Conservation (phyloP, 1,140 invertebrate species). For the Brachionus asplanchnoidis region DNA sequence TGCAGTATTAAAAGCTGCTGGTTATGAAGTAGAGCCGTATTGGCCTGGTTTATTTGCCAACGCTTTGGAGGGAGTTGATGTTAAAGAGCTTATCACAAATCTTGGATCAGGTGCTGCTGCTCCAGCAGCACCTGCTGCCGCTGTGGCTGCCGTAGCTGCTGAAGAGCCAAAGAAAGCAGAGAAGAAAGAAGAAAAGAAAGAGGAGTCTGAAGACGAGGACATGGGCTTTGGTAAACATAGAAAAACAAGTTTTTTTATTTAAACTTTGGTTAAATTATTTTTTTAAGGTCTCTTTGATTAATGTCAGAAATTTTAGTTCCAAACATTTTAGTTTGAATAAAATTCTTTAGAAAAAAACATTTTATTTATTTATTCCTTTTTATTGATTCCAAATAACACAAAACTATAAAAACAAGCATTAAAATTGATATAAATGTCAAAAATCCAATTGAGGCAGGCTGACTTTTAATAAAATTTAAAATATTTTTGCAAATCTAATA, state of each 20-base stretch:
- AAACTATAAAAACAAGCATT: neutral
- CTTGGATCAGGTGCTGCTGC: constrained; percentile 84
- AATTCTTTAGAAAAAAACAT: neutral
- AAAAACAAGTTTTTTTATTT: neutral
- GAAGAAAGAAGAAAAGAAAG: constrained; percentile 72
- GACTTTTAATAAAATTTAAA: neutral
- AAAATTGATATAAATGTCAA: neutral
- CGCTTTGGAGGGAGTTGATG: constrained; percentile 85
- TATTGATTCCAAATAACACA: neutral
- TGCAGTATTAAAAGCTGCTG: constrained; percentile 91
- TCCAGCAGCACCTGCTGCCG: constrained; percentile 69
- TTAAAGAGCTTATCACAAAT: constrained; percentile 88
- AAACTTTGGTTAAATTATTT: neutral
- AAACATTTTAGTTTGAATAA: constrained; percentile 7
- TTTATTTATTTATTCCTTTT: neutral
- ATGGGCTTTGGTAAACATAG: constrained; percentile 72
- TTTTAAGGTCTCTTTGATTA: constrained; percentile 7
- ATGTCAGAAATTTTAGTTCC: neutral
- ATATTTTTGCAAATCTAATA: neutral
- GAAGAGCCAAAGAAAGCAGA: constrained; percentile 53
- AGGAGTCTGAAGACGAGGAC: constrained; percentile 79
- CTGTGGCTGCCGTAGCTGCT: constrained; percentile 57
- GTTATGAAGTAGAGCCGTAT: constrained; percentile 92
- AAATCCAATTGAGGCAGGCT: neutral
- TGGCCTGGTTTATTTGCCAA: constrained; percentile 97